Conservation (phyloP, 2,113 vertebrate genomes). For the Crotalus horridus region DNA sequence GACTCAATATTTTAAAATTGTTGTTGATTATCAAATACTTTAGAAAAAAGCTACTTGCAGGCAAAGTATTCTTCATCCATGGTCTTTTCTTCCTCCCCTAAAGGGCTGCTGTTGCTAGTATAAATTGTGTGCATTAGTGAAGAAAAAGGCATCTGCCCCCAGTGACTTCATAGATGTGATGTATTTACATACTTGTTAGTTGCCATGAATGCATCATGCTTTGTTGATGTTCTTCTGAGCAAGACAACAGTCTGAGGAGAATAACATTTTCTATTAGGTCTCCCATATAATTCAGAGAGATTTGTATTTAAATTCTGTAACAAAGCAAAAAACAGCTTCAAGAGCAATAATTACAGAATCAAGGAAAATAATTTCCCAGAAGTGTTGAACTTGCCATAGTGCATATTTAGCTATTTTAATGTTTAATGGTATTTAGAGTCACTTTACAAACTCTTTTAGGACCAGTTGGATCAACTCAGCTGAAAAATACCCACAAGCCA, state of each 20-base stretch:
- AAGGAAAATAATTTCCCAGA: not conserved
- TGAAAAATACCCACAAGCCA: not conserved
- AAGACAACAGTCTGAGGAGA: conserved; percentile 42
- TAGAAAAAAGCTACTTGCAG: conserved; percentile 30
- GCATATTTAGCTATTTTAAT: not conserved
- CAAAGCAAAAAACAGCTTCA: conserved; percentile 12
- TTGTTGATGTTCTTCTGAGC: conserved; percentile 55
- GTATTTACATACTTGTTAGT: conserved; percentile 67
- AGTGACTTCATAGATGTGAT: conserved; percentile 58
- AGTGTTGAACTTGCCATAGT: not conserved
- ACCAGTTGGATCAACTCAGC: not conserved
- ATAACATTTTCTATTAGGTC: conserved; percentile 22
- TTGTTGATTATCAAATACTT: not conserved
- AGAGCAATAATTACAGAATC: not conserved
- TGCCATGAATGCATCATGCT: conserved; percentile 57
- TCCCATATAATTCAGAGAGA: not conserved
- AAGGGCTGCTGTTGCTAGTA: conserved; percentile 48
- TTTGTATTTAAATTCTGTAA: not conserved
- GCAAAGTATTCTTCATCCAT: conserved; percentile 19
- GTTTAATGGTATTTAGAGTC: not conserved
- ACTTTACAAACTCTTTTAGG: not conserved
- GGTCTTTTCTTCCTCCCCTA: conserved; percentile 15
- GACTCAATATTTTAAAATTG: conserved; percentile 27
- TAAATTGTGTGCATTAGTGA: conserved; percentile 58
- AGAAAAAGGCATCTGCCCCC: conserved; percentile 64